Evolutionary conservation across 2,888 invertebrate species (phyloP).

Genomic region (Leptinotarsa rubiginosa): DNA sequence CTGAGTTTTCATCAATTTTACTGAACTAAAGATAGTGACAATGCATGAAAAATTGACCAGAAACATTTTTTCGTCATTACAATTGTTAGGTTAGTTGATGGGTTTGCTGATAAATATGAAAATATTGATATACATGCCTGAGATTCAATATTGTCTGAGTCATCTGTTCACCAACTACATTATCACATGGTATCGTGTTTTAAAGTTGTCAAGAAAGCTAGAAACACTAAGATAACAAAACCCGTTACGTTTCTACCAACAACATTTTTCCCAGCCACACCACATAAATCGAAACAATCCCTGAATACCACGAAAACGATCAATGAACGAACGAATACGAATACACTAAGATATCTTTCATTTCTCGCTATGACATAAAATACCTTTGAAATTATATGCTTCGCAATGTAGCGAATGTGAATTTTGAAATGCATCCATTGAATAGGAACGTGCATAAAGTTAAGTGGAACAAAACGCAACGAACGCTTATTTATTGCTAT

Average conservation of each 20-base stretch:
- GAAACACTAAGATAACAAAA: not conserved
- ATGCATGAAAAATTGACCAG: too few species aligned
- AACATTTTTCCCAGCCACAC: not conserved
- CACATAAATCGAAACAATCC: slow-evolving; percentile 2
- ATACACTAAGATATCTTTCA: slow-evolving; percentile 14
- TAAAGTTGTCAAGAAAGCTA: not conserved
- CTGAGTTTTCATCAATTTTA: too few species aligned
- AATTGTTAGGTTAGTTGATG: too few species aligned
- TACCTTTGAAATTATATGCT: slow-evolving; percentile 40
- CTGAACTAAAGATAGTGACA: too few species aligned
- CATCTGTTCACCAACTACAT: not conserved
- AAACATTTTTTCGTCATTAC: too few species aligned
- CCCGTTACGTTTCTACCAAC: not conserved
- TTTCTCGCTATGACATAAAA: slow-evolving; percentile 25
- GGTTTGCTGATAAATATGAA: too few species aligned
- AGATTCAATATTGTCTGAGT: too few species aligned
- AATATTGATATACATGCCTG: too few species aligned
- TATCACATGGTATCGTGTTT: not conserved
- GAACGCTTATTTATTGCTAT: slow-evolving; percentile 36
- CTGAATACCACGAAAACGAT: slow-evolving; percentile 15
- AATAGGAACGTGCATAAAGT: slow-evolving; percentile 37
- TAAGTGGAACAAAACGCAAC: slow-evolving; percentile 42
- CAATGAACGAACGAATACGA: not conserved
- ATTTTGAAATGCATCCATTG: slow-evolving; percentile 36
- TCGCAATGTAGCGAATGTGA: slow-evolving; percentile 33